Conservation (phyloP, 2,113 vertebrate genomes). For the Pterocles gutturalis region DNA sequence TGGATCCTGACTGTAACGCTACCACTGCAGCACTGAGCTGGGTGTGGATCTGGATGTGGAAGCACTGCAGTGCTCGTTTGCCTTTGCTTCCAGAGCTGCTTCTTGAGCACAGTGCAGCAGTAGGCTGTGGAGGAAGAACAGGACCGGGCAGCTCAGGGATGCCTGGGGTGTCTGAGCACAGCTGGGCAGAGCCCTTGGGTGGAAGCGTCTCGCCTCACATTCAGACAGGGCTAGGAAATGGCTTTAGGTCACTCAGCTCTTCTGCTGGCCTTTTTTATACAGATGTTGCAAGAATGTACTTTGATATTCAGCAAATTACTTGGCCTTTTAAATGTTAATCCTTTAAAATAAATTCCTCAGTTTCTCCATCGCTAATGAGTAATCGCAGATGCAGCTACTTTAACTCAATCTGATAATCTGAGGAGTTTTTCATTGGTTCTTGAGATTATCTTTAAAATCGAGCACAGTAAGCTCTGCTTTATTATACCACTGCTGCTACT, state of each 20-base stretch:
- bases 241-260: not conserved
- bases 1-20: not conserved
- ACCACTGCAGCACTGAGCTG: not conserved
- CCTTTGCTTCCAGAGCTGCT: not conserved
- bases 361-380: constrained; percentile 14
- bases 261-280: not conserved
- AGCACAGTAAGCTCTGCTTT: constrained; percentile 8
- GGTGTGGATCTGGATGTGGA: not conserved
- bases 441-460: constrained; percentile 55
- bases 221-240: not conserved
- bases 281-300: not conserved
- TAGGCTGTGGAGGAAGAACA: rapidly evolving
- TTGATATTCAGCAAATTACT: not conserved
- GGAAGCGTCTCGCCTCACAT: not conserved
- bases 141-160: not conserved
- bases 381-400: constrained; percentile 48
- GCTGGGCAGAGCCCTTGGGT: not conserved
- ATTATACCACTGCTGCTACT: constrained; percentile 27
- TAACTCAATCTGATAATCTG: constrained; percentile 47
- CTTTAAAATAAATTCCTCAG: constrained; percentile 19
- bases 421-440: constrained; percentile 58
- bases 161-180: not conserved
- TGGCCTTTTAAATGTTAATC: not conserved
- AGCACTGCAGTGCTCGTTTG: not conserved
- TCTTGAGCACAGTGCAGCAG: not conserved